phyloP scores from a whole-genome alignment of 2,113 vertebrate genomes.

The Ellobius talpinus region DNA sequence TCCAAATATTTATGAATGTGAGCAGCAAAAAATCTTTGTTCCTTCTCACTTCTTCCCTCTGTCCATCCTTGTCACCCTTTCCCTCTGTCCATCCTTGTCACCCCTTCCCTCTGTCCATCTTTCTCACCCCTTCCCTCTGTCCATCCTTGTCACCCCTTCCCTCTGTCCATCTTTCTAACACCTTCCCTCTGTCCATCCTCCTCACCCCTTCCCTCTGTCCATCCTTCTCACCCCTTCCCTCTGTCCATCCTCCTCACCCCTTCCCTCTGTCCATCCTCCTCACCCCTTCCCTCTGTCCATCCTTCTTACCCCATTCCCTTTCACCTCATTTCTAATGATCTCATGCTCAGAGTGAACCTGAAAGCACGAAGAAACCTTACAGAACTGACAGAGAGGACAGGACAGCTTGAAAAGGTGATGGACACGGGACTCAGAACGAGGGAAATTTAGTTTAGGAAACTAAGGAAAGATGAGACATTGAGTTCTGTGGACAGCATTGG shows the following conservation, averaged over 20 bases:
- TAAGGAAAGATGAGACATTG: background rate
- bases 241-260: too few species aligned
- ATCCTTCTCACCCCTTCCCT: too few species aligned
- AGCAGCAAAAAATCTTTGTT: background rate
- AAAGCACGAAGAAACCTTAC: background rate
- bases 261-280: background rate
- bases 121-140: slow-evolving; percentile 15
- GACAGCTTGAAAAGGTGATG: background rate
- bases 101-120: too few species aligned
- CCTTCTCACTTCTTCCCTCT: too few species aligned
- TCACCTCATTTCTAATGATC: background rate
- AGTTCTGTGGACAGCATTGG: background rate
- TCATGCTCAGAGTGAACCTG: background rate
- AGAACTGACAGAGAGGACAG: background rate
- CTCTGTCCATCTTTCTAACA: too few species aligned
- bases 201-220: too few species aligned
- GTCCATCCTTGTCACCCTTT: too few species aligned
- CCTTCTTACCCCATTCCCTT: background rate
- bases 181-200: too few species aligned
- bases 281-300: slow-evolving; percentile 12
- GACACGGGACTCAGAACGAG: background rate
- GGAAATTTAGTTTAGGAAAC: background rate
- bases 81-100: too few species aligned
- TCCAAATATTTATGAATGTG: background rate
- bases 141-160: too few species aligned